Evolutionary conservation across 2,888 invertebrate species (phyloP), one percentile per base, ranked within the genome.

Genomic region (Oligia latruncula): DNA sequence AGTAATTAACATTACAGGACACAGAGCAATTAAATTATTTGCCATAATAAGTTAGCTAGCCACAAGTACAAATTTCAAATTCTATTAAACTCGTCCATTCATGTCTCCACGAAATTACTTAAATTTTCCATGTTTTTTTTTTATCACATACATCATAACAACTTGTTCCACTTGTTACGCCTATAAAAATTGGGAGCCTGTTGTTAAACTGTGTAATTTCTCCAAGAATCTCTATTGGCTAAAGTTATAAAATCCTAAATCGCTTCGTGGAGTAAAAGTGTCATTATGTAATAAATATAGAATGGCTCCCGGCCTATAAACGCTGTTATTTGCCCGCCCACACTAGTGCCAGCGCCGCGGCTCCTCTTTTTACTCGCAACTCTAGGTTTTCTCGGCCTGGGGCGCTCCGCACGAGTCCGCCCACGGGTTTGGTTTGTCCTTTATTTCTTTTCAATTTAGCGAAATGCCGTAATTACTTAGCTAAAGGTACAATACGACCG

Each of bases 241-340:
- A 29, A 43, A 46, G 68, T 75, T 66, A 89, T 83, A 76, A 84
- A 77, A 76, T 62, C 20, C 64, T 58, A 80, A 85, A 83, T 82
- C 70, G 80, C 70, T 79, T 87, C 80, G 72, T 67, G 74, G 11
- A 80, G 75, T 80, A 77, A 83, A 82, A 86, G 81, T 78, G 82
- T 79, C 74, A 82, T 87, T 89, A 87, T 81, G 81, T 78, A 80
- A 80, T 87, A 89, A 89, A 89, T 89, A 90, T 87, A 82, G 81
- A 88, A 85, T 89, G 77, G 90, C 91, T 90, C 87, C 89, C 87
- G 87, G 85, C 80, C 86, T 88, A 85, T 86, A 85, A 89, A 85
- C 84, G 81, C 68, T 83, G 66, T 88, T 84, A 89, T 87, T 85
- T 74, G 67, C 74, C 88, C 88, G 78, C 93, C 94, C 90, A 92